A percentile compares a stretch with the other conserved stretches of the same genome.
phyloP scores from a whole-genome alignment of 2,888 invertebrate genomes.

The Leucophenga maculata region DNA sequence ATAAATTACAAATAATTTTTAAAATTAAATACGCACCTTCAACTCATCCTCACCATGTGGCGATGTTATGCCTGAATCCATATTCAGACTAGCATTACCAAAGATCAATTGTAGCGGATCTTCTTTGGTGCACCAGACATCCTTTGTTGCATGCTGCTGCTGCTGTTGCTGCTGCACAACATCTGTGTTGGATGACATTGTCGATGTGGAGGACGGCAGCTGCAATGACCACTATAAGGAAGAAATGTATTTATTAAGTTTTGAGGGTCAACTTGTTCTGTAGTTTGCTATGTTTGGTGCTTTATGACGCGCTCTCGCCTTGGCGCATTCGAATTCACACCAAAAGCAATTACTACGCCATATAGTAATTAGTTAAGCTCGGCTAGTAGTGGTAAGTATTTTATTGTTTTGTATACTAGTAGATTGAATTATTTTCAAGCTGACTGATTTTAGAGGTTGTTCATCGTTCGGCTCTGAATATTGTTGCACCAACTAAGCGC shows the following conservation, averaged over 20 bases:
- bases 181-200: conserved; percentile 20
- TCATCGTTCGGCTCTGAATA: conserved; percentile 58
- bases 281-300: no score
- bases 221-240: conserved; percentile 66
- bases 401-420: conserved; percentile 2
- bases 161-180: conserved; percentile 17
- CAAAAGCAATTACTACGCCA: not conserved
- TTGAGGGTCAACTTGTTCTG: no score
- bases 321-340: not conserved
- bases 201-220: conserved; percentile 41
- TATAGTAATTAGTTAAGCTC: conserved; percentile 15
- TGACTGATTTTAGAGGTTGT: conserved; percentile 60
- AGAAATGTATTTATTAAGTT: not conserved
- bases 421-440: conserved; percentile 63
- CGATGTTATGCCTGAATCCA: conserved; percentile 61
- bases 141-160: conserved; percentile 45
- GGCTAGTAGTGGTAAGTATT: conserved; percentile 22
- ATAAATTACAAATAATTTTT: not conserved
- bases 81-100: conserved; percentile 36
- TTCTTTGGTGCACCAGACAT: conserved; percentile 40
- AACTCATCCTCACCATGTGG: conserved; percentile 61
- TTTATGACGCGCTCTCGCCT: not conserved
- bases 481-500: conserved; percentile 46
- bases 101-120: conserved; percentile 50
- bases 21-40: conserved; percentile 48